These are phyloP conservation scores for Eulemur coronatus DNA, from an alignment of 2,797 vertebrate species.

Conservation along the genomic window DNA sequence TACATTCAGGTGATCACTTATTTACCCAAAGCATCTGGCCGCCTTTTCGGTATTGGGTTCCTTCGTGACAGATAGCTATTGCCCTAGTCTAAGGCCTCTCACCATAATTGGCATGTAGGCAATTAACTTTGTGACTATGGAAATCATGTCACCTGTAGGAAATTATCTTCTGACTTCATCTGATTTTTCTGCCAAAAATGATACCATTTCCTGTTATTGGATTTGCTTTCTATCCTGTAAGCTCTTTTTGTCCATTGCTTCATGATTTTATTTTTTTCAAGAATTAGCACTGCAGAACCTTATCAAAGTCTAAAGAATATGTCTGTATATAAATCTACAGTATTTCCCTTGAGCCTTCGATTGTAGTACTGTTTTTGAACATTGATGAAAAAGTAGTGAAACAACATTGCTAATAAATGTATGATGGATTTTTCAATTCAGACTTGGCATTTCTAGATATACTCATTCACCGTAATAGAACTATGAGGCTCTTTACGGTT, in stretches of 20 bases:
- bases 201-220: slow-evolving; percentile 33
- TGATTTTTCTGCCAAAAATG: slow-evolving; percentile 46
- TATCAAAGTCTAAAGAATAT: slow-evolving; percentile 59
- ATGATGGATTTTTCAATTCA: slow-evolving; percentile 38
- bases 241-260: slow-evolving; percentile 39
- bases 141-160: slow-evolving; percentile 56
- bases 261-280: slow-evolving; percentile 61
- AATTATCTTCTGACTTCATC: slow-evolving; percentile 42
- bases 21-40: slow-evolving; percentile 30
- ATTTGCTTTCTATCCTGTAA: slow-evolving; percentile 56
- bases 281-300: slow-evolving; percentile 54
- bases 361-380: slow-evolving; percentile 33
- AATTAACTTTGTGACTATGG: slow-evolving; percentile 59
- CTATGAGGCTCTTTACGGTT: neutral
- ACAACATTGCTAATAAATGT: slow-evolving; percentile 49
- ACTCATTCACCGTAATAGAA: neutral
- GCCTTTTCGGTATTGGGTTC: neutral
- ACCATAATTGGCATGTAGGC: slow-evolving; percentile 39
- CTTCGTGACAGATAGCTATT: slow-evolving; percentile 33
- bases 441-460: neutral
- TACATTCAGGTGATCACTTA: neutral
- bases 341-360: slow-evolving; percentile 47
- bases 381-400: slow-evolving; percentile 45
- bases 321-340: slow-evolving; percentile 32
- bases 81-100: neutral